Conservation (phyloP, 37 sponge, comb jelly and placozoan species). For the Axinella damicornis region DNA sequence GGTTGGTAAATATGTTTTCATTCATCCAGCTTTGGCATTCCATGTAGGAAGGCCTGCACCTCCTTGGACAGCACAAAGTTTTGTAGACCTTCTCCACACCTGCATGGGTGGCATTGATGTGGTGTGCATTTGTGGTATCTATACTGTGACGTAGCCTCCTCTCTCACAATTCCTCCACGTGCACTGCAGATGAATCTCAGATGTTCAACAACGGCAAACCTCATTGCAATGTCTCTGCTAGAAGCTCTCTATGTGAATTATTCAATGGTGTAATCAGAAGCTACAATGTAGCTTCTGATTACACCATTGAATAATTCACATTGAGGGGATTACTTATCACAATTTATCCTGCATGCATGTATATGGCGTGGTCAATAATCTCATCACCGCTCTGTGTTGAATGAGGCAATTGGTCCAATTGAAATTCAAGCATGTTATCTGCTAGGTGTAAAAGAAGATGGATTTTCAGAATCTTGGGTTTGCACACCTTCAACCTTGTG, state of each 20-base stretch:
- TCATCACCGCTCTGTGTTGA: constrained; percentile 63
- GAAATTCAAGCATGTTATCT: constrained; percentile 41
- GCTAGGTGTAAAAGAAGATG: constrained; percentile 48
- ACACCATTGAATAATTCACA: constrained; percentile 47
- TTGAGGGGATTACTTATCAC: too few relatives aligned
- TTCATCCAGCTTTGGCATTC: constrained; percentile 5
- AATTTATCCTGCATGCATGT: too few relatives aligned
- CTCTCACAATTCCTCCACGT: constrained; percentile 21
- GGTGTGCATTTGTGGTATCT: too few relatives aligned
- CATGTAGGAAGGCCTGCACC: constrained; percentile 24
- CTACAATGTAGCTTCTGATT: constrained; percentile 32
- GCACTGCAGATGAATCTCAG: constrained; percentile 10
- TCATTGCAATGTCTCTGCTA: constrained; percentile 47
- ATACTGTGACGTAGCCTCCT: too few relatives aligned
- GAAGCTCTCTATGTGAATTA: constrained; percentile 50
- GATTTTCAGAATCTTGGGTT: constrained; percentile 27
- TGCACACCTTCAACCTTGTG: background rate
- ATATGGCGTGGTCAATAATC: background rate
- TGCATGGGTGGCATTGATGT: background rate
- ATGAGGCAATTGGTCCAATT: constrained; percentile 35
- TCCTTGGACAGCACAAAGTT: background rate
- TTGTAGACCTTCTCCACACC: constrained; percentile 19
- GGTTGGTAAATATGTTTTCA: constrained; percentile 33
- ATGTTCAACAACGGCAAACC: constrained; percentile 10
- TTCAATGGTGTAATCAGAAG: too few relatives aligned